phyloP scores from a whole-genome alignment of 2,113 vertebrate species.

The Mastomys coucha region DNA sequence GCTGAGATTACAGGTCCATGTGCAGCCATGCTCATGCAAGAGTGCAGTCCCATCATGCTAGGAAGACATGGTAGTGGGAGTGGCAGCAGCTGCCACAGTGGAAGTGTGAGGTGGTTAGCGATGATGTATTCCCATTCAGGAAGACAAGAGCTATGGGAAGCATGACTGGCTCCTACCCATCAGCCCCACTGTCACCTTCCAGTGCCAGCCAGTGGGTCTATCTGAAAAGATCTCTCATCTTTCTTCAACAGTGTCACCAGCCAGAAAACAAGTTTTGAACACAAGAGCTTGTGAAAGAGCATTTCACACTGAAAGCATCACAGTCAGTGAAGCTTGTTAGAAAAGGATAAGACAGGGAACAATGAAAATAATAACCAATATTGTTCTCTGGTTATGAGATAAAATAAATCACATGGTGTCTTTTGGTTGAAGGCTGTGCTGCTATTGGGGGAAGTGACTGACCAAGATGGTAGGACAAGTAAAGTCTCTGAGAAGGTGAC shows the following conservation, averaged over 20 bases:
- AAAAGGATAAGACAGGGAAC: neutral
- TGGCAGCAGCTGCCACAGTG: neutral
- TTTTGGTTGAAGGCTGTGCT: neutral
- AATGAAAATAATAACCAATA: neutral
- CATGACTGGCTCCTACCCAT: fast-evolving
- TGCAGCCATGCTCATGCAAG: neutral
- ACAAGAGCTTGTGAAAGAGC: neutral
- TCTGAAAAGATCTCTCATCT: neutral
- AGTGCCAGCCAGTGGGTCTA: neutral
- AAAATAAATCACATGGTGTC: neutral
- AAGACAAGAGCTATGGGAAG: neutral
- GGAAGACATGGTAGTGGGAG: neutral
- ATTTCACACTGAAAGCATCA: too few relatives aligned
- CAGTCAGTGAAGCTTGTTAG: neutral
- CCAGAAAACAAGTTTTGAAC: neutral
- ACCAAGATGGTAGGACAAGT: neutral
- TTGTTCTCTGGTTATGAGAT: neutral
- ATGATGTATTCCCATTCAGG: neutral
- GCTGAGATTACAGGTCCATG: neutral
- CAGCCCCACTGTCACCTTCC: neutral
- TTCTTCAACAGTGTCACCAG: neutral
- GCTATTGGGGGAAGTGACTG: fast-evolving
- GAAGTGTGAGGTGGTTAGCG: neutral
- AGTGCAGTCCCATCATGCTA: neutral
- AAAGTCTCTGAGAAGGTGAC: neutral